phyloP scores from a whole-genome alignment of 2,888 invertebrate species.

The Oeneis ivallda region DNA sequence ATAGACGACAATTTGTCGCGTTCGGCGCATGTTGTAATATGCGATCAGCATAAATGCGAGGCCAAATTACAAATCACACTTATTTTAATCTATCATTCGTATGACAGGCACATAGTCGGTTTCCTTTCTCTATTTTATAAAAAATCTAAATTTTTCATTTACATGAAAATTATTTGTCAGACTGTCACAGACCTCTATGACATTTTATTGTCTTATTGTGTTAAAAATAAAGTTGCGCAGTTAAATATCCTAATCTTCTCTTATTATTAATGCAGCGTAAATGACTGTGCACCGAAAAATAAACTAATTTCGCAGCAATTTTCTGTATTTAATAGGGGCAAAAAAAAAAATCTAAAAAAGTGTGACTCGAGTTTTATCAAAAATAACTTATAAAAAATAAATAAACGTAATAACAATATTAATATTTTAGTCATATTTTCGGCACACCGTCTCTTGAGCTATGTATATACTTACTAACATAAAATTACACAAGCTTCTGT shows the following conservation, averaged over 20 bases:
- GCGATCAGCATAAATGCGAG: background rate
- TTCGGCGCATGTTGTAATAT: background rate
- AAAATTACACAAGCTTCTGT: background rate
- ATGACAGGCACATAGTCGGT: slow-evolving; percentile 48
- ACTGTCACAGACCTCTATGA: slow-evolving; percentile 4
- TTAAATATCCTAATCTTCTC: background rate
- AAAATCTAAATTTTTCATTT: slow-evolving; percentile 27
- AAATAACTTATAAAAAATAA: background rate
- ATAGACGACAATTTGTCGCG: too few relatives aligned
- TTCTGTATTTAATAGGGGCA: background rate
- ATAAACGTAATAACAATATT: background rate
- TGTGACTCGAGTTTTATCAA: background rate
- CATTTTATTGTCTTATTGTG: slow-evolving; percentile 10
- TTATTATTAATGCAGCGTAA: background rate
- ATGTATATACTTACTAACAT: background rate
- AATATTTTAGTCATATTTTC: background rate
- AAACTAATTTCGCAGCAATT: background rate
- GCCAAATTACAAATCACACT: slow-evolving; percentile 40
- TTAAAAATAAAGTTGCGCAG: slow-evolving; percentile 5
- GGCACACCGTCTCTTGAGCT: slow-evolving; percentile 6
- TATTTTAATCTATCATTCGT: slow-evolving; percentile 33
- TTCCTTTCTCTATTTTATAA: slow-evolving; percentile 36
- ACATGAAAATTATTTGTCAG: slow-evolving; percentile 10
- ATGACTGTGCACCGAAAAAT: slow-evolving; percentile 5
- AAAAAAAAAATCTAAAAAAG: background rate